Evolutionary conservation across 2,888 invertebrate genomes (phyloP).

Genomic region (Caenorhabditis uteleia): DNA sequence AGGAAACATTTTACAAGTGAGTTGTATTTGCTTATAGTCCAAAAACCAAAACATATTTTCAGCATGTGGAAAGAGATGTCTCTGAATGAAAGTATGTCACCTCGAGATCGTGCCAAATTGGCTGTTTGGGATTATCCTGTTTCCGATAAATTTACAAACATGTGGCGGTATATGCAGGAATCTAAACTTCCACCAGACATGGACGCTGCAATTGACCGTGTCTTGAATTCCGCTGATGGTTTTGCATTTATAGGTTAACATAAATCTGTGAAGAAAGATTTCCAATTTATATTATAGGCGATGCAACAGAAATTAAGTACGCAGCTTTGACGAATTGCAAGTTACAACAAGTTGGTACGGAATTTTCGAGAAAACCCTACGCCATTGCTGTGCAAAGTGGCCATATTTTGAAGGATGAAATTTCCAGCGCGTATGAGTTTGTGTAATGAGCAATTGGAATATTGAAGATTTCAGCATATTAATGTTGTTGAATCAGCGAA

Average conservation of each 20-base stretch:
- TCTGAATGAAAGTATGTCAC: slow-evolving; percentile 87
- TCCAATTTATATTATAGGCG: no score
- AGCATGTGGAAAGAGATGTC: slow-evolving; percentile 99
- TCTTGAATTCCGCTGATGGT: slow-evolving; percentile 76
- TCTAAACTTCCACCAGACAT: slow-evolving; percentile 82
- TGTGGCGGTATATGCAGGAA: slow-evolving; percentile 82
- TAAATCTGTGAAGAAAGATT: neutral
- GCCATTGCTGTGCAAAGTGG: slow-evolving; percentile 92
- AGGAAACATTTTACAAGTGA: slow-evolving; percentile 90
- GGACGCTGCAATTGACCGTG: slow-evolving; percentile 81
- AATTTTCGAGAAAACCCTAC: slow-evolving; percentile 95
- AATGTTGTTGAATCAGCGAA: slow-evolving; percentile 87
- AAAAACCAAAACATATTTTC: slow-evolving; percentile 17
- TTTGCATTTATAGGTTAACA: slow-evolving; percentile 83
- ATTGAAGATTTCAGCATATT: slow-evolving; percentile 78
- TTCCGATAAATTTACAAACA: slow-evolving; percentile 95
- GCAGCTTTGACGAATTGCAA: slow-evolving; percentile 84
- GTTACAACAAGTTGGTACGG: slow-evolving; percentile 87
- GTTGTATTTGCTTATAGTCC: slow-evolving; percentile 66
- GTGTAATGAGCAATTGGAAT: neutral
- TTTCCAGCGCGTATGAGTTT: slow-evolving; percentile 54
- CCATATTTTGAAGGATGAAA: slow-evolving; percentile 58
- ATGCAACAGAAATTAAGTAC: slow-evolving; percentile 89
- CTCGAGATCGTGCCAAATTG: slow-evolving; percentile 87
- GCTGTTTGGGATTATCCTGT: slow-evolving; percentile 99